Evolutionary conservation across 1,140 invertebrate genomes (phyloP).

Genomic region (Antheraea mylitta): DNA sequence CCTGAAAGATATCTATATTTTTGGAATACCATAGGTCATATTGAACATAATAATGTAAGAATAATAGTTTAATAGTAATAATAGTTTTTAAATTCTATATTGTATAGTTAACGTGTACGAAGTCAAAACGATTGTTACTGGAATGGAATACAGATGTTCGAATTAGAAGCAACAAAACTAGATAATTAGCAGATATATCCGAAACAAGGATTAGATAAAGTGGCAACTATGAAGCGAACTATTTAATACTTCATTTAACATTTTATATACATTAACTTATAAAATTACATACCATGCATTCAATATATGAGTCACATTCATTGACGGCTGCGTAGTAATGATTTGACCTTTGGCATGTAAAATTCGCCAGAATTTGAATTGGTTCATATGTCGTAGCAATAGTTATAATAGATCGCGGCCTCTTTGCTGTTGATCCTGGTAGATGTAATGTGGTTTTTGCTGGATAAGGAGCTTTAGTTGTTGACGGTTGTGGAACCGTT

Average conservation of each 20-base stretch:
- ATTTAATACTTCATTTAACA: background rate
- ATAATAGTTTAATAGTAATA: too few relatives aligned
- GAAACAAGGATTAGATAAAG: too few relatives aligned
- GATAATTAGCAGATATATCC: too few relatives aligned
- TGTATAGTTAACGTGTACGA: too few relatives aligned
- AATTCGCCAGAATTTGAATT: slow-evolving; percentile 17
- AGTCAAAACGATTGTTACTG: too few relatives aligned
- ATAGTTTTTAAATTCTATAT: too few relatives aligned
- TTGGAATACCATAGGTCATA: too few relatives aligned
- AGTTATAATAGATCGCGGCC: background rate
- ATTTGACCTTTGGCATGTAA: slow-evolving; percentile 31
- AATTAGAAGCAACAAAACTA: too few relatives aligned
- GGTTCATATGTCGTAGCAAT: background rate
- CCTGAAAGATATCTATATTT: too few relatives aligned
- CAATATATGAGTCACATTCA: slow-evolving; percentile 45
- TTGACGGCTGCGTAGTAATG: slow-evolving; percentile 37
- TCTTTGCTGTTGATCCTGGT: background rate
- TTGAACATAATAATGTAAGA: too few relatives aligned
- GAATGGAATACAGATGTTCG: too few relatives aligned
- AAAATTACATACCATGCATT: slow-evolving; percentile 45
- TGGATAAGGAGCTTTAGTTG: background rate
- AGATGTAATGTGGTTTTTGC: background rate
- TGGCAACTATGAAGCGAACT: background rate
- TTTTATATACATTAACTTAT: too few relatives aligned
- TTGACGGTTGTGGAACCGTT: background rate